Evolutionary conservation across 2,797 vertebrate species (phyloP).

Genomic region (Cryptoblepharus egeriae): DNA sequence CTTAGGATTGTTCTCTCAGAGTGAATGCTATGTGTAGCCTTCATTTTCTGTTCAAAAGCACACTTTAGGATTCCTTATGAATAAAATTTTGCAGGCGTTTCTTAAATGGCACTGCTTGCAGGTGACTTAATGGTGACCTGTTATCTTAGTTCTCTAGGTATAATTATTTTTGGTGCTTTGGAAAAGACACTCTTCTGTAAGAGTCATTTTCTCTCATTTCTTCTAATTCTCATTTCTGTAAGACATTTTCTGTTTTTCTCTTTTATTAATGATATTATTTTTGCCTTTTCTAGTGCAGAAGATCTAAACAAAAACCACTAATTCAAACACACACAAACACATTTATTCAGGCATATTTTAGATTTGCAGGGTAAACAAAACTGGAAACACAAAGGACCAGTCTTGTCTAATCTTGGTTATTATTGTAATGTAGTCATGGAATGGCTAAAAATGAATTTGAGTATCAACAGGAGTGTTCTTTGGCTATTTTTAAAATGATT

Average conservation of each 20-base stretch:
- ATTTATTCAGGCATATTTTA: background rate
- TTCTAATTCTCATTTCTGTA: background rate
- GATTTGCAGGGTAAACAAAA: constrained; percentile 27
- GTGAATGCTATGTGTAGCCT: constrained; percentile 32
- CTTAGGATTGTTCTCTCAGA: constrained; percentile 7
- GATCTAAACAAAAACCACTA: background rate
- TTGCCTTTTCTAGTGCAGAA: background rate
- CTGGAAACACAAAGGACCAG: background rate
- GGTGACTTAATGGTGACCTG: background rate
- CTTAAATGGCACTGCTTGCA: background rate
- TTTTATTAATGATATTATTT: background rate
- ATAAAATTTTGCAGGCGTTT: constrained; percentile 27
- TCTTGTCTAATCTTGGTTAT: background rate
- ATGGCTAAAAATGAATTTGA: background rate
- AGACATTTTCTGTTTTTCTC: background rate
- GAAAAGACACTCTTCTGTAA: background rate
- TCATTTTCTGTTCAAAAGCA: constrained; percentile 31
- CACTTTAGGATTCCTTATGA: constrained; percentile 34
- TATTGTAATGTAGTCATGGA: background rate
- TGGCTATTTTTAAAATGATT: background rate
- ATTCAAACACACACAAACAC: background rate
- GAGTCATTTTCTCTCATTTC: too few species aligned
- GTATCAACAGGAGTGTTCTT: background rate
- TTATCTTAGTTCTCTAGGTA: background rate
- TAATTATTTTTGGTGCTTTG: background rate